phyloP scores from a whole-genome alignment of 2,888 invertebrate genomes.

The Acleris laterana region DNA sequence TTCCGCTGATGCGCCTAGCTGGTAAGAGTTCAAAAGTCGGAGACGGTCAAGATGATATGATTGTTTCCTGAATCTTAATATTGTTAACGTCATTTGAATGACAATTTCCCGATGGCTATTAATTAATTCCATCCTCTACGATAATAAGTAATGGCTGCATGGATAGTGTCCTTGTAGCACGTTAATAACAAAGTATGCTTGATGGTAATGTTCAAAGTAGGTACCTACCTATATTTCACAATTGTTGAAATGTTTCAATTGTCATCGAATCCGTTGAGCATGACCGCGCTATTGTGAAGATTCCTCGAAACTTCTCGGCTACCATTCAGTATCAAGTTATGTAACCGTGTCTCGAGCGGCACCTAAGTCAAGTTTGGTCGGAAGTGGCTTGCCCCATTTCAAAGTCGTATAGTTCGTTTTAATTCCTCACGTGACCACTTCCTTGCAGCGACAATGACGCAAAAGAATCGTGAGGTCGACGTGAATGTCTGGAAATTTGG shows the following conservation, averaged over 20 bases:
- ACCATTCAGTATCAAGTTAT: slow-evolving; percentile 55
- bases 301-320: slow-evolving; percentile 62
- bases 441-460: slow-evolving; percentile 24
- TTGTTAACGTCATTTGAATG: background rate
- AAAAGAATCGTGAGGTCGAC: slow-evolving; percentile 12
- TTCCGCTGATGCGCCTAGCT: slow-evolving; percentile 10
- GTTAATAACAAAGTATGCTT: background rate
- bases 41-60: slow-evolving; percentile 23
- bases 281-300: slow-evolving; percentile 54
- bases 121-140: background rate
- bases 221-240: slow-evolving; percentile 17
- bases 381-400: slow-evolving; percentile 23
- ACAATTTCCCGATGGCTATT: background rate
- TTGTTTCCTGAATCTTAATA: background rate
- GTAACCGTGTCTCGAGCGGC: slow-evolving; percentile 41
- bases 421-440: slow-evolving; percentile 34
- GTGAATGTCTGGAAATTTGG: slow-evolving; percentile 12
- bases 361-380: slow-evolving; percentile 27
- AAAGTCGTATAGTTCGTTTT: slow-evolving; percentile 23
- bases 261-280: slow-evolving; percentile 52
- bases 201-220: background rate
- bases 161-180: background rate
- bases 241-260: slow-evolving; percentile 28
- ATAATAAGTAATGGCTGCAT: background rate
- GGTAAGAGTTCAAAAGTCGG: slow-evolving; percentile 15